Conservation (phyloP, 2,888 invertebrate genomes). For the Campopleginae sp. region DNA sequence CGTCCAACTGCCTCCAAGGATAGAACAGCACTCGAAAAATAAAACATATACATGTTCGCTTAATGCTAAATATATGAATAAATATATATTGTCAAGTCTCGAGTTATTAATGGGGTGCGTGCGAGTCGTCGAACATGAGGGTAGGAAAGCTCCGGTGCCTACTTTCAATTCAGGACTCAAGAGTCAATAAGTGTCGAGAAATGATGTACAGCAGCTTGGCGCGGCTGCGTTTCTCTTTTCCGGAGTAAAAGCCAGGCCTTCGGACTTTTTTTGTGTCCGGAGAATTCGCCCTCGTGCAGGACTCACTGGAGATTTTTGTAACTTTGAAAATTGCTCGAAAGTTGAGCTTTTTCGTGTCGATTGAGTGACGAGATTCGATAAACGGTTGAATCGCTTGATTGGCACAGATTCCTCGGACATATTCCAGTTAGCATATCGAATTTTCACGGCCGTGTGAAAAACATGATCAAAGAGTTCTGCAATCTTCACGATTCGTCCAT, state of each 20-base stretch:
- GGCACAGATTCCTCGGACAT: not conserved
- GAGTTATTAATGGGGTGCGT: conserved; percentile 64
- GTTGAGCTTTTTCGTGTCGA: not conserved
- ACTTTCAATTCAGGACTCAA: conserved; percentile 82
- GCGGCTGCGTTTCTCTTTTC: conserved; percentile 39
- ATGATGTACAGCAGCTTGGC: conserved; percentile 79
- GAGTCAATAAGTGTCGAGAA: conserved; percentile 84
- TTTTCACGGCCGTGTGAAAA: conserved; percentile 29
- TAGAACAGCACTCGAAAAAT: conserved; percentile 41
- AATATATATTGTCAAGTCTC: conserved; percentile 52
- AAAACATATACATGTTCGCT: not conserved
- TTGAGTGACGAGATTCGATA: not conserved
- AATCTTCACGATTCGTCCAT: conserved; percentile 42
- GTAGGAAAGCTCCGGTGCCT: conserved; percentile 69
- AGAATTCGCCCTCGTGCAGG: not conserved
- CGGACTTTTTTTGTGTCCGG: not conserved
- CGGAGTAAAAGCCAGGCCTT: conserved; percentile 74
- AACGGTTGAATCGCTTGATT: not conserved
- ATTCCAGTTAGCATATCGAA: not conserved
- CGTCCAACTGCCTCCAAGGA: conserved; percentile 36
- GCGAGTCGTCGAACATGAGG: conserved; percentile 24
- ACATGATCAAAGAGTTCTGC: conserved; percentile 28
- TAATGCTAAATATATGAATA: not conserved
- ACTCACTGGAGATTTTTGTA: not conserved
- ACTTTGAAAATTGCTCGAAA: not conserved